Evolutionary conservation across 1,140 invertebrate genomes (phyloP).

Genomic region (Ptiloglossa arizonensis): DNA sequence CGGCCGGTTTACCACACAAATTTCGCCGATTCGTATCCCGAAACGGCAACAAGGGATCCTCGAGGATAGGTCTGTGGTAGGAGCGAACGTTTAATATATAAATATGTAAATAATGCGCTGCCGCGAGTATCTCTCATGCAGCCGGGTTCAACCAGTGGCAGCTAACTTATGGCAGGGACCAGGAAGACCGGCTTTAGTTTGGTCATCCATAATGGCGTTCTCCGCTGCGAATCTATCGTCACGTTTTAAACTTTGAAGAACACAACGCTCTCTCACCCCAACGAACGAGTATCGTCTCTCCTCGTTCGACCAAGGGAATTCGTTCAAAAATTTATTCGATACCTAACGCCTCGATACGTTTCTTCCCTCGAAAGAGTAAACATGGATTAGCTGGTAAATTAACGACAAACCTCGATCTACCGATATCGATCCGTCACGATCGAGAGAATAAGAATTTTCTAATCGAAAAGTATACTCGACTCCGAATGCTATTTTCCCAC

Average conservation of each 20-base stretch:
- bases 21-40: conserved; percentile 55
- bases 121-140: conserved; percentile 74
- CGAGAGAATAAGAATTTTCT: too few species aligned
- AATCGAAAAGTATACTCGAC: too few species aligned
- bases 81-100: conserved; percentile 74
- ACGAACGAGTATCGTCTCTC: background rate
- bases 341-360: too few species aligned
- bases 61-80: conserved; percentile 41
- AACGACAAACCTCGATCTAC: too few species aligned
- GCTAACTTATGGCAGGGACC: conserved; percentile 75
- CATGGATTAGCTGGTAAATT: too few species aligned
- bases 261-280: background rate
- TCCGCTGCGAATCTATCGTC: conserved; percentile 75
- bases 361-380: too few species aligned
- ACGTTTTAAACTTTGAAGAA: conserved; percentile 57
- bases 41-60: conserved; percentile 60
- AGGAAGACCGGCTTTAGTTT: conserved; percentile 63
- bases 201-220: conserved; percentile 67
- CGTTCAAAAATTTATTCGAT: too few species aligned
- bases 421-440: too few species aligned
- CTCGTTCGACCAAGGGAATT: background rate
- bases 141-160: conserved; percentile 69
- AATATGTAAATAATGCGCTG: conserved; percentile 79
- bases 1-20: conserved; percentile 44
- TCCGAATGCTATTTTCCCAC: too few species aligned